phyloP scores from a whole-genome alignment of 2,113 vertebrate genomes.

The Sinocyclocheilus anshuiensis region DNA sequence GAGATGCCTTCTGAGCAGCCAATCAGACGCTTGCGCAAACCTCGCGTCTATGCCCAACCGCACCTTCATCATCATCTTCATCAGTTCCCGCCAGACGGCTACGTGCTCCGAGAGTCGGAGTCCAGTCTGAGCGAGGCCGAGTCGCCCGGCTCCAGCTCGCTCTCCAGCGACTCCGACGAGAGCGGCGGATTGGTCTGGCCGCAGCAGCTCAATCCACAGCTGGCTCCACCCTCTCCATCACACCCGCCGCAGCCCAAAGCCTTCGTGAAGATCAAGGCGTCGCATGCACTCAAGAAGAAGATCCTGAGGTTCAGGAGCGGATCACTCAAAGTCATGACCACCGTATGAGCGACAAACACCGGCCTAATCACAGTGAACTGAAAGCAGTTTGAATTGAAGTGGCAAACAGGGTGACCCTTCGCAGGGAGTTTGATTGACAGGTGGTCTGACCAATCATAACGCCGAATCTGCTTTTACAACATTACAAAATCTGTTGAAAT shows the following conservation, averaged over 20 bases:
- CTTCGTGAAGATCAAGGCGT: conserved; percentile 90
- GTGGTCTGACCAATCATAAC: no score
- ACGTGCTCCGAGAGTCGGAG: conserved; percentile 67
- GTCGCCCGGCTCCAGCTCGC: conserved; percentile 79
- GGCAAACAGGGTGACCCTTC: no score
- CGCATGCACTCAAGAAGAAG: conserved; percentile 90
- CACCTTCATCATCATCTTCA: conserved; percentile 2
- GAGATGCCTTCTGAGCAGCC: conserved; percentile 61
- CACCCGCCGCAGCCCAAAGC: conserved; percentile 77
- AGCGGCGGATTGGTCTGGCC: conserved; percentile 87
- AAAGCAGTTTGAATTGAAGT: no score
- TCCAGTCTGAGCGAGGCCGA: conserved; percentile 80
- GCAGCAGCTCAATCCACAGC: conserved; percentile 80
- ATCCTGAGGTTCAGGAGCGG: conserved; percentile 86
- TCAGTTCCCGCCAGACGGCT: conserved; percentile 48
- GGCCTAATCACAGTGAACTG: no score
- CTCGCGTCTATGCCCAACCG: conserved; percentile 52
- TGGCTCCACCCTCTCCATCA: conserved; percentile 63
- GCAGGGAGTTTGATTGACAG: no score
- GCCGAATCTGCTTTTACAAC: no score
- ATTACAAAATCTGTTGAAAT: no score
- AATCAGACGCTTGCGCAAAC: conserved; percentile 63
- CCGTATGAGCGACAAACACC: conserved; percentile 69
- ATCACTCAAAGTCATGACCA: conserved; percentile 91
- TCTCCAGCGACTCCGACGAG: conserved; percentile 85